Evolutionary conservation across 2,888 invertebrate species (phyloP), one percentile per base, ranked within the genome.

Genomic region (Amblyteles armatorius): DNA sequence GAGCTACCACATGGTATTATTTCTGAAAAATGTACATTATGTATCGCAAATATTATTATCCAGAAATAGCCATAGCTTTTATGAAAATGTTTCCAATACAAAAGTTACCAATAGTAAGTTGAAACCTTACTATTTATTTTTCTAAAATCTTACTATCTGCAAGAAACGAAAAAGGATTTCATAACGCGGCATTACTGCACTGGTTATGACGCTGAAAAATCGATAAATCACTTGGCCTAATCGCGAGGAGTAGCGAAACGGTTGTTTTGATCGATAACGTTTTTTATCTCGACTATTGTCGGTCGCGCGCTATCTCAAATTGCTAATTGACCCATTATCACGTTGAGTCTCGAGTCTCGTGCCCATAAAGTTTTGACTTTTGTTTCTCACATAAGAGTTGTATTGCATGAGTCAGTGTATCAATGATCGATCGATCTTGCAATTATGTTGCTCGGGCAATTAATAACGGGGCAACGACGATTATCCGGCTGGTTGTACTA

Each of bases 281-380:
- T 26, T 69, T 79, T 83, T 68, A 69, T 44, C 63, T 50, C 11
- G 60, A 44, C 36, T 67, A 50, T 83, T 63, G 40, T n/a, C 55
- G 55, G 22, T 40, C 40, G 19, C 36, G 55, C 26, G n/a, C 22
- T 74, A 81, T 74, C 40, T 44, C 11, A 19, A 60, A 78, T 55
- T 44, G 22, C 63, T 74, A 63, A 83, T 74, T 79, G 44, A 19
- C 11, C 50, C 63, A 63, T 63, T 83, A 74, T 55, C 74, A 63
- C 60, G 44, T 69, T 74, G 57, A 73, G 44, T 60, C n/a, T 44
- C 11, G 57, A 73, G 44, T 60, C n/a, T 44, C 11, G 57, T 57
- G 11, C 4, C 1, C 36, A 52, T 55, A 36, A 19, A 55, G 52
- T 55, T 44, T 50, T 40, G 36, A 55, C 57, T 74, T 68, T 73